Conservation (phyloP, 2,113 vertebrate species). For the Hemibagrus wyckioides region DNA sequence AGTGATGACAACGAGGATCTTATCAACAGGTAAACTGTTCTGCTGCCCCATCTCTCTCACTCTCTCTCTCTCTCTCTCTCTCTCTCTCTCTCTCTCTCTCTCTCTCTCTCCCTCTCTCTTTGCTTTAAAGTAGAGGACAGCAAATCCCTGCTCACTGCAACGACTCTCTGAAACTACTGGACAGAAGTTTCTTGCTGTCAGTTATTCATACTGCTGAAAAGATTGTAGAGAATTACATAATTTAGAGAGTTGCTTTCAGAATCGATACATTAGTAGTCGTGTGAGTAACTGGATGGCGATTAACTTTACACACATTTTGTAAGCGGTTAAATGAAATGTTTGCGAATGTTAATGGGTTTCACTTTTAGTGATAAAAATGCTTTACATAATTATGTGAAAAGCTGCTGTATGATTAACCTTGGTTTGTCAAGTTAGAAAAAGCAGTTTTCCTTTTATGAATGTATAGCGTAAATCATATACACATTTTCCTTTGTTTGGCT, state of each 20-base stretch:
- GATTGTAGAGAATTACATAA: constrained; percentile 27
- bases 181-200: constrained; percentile 13
- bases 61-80: neutral
- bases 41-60: neutral
- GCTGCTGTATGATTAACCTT: neutral
- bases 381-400: neutral
- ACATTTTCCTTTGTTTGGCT: neutral
- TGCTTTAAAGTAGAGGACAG: neutral
- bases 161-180: constrained; percentile 16
- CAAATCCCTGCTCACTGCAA: neutral
- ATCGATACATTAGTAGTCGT: constrained; percentile 36
- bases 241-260: neutral
- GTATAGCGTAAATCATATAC: neutral
- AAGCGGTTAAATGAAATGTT: constrained; percentile 7
- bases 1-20: constrained; percentile 97
- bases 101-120: no score
- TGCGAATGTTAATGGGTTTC: constrained; percentile 5
- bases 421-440: no score
- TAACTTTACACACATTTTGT: neutral
- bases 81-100: neutral
- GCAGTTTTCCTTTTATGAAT: neutral
- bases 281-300: neutral
- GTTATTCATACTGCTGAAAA: constrained; percentile 44
- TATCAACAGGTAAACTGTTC: constrained; percentile 86
- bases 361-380: neutral